These are phyloP conservation scores for Zonitis immaculata DNA, from an alignment of 2,888 invertebrate genomes.

Conservation along the genomic window DNA sequence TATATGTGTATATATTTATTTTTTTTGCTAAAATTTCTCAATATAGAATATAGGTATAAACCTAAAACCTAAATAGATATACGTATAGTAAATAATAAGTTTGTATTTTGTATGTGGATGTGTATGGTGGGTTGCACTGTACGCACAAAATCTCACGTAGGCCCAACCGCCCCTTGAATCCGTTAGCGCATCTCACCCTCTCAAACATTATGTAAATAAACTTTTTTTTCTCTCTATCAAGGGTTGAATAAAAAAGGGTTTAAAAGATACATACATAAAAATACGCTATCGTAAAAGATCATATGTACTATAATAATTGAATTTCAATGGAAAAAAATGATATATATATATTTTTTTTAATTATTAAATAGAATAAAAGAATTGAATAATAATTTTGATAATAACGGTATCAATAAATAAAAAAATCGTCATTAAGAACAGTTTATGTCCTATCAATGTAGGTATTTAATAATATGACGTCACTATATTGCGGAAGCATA, in stretches of 20 bases:
- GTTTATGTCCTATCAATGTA: conserved; percentile 35
- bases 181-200: background rate
- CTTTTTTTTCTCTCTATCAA: background rate
- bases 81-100: no score
- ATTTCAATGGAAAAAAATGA: no score
- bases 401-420: background rate
- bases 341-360: no score
- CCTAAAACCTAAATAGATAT: no score
- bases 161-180: conserved; percentile 8
- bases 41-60: conserved; percentile 9
- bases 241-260: conserved; percentile 8
- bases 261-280: background rate
- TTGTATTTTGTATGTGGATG: no score
- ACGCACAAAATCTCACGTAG: conserved; percentile 20
- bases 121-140: conserved; percentile 4
- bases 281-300: no score
- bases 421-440: conserved; percentile 21
- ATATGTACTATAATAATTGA: no score
- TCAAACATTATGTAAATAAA: conserved; percentile 16
- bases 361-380: background rate
- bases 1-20: no score
- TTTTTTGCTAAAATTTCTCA: no score
- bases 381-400: background rate
- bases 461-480: conserved; percentile 42
- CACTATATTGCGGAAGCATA: conserved; percentile 36